Evolutionary conservation across 2,888 invertebrate genomes (phyloP), one percentile per base, ranked within the genome.

Genomic region (Dyspetes luteomarginatus): DNA sequence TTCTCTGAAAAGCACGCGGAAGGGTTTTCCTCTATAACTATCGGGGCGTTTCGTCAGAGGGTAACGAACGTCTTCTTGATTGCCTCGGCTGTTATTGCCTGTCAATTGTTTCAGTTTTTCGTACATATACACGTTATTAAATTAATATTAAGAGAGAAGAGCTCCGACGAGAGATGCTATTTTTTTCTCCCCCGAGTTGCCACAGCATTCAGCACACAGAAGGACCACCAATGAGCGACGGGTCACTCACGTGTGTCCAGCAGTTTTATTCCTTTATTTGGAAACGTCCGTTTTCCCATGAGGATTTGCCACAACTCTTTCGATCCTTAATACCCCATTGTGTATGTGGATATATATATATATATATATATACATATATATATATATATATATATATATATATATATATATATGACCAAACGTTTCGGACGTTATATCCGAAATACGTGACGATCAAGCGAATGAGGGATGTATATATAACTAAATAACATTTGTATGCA

Each of bases 21-120:
- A 87, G 88, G 87, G 86, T 87, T 87, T 85, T 60, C 30, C 19
- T n/a, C 74, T 52, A 83, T 83, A 86, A 86, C 86, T 84, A 86
- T 64, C 81, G 75, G 87, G 83, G 83, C 7, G 43, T 55, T 28
- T 2, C n/a, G 9, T 26, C 9, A 15, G 64, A 17, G 41, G 28
- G 26, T 52, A 41, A 22, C 85, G 86, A 80, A 86, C 86, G 85
- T 86, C 86, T 87, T 48, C 86, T 88, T 89, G 90, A 91, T 91
- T 90, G 90, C 88, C 87, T 83, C 79, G 72, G 45, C 88, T 87
- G 89, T 91, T 91, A 91, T 91, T 90, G 91, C 90, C 91, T 90
- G 91, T 91, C 91, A 89, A 91, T 91, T 90, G 90, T 89, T 89
- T 89, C 76, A 85, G 85, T 87, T 85, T 64, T 58, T 78, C 85